Evolutionary conservation across 2,797 vertebrate species (phyloP).

Genomic region (Lophius americanus): DNA sequence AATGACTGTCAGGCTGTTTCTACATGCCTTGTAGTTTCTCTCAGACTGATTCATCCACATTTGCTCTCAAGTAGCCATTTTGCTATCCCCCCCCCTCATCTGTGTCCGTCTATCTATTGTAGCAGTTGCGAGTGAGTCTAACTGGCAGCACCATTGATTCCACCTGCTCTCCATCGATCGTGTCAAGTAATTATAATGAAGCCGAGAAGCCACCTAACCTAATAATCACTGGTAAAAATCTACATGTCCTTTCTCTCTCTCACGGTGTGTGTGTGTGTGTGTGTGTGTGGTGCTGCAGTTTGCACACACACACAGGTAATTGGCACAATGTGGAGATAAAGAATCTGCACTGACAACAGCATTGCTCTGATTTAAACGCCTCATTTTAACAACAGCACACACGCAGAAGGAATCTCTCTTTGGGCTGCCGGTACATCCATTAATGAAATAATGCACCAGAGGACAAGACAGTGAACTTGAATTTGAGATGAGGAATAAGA

Average conservation of each 20-base stretch:
- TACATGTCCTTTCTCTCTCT: slow-evolving; percentile 35
- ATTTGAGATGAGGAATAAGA: slow-evolving; percentile 26
- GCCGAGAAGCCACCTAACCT: slow-evolving; percentile 65
- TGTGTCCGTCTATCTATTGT: slow-evolving; percentile 20
- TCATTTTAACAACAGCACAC: slow-evolving; percentile 28
- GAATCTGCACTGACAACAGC: slow-evolving; percentile 35
- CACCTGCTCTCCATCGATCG: slow-evolving; percentile 66
- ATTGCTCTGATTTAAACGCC: slow-evolving; percentile 12
- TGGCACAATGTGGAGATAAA: slow-evolving; percentile 48
- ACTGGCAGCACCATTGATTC: slow-evolving; percentile 72
- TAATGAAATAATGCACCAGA: slow-evolving; percentile 54
- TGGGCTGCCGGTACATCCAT: slow-evolving; percentile 52
- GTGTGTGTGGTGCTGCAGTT: slow-evolving; percentile 29
- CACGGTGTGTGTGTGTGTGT: too few relatives aligned
- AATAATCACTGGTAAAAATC: slow-evolving; percentile 59
- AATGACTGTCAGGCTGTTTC: slow-evolving; percentile 58
- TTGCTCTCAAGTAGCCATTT: slow-evolving; percentile 60
- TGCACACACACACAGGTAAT: slow-evolving; percentile 43
- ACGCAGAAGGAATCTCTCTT: background rate
- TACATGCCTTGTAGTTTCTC: slow-evolving; percentile 51
- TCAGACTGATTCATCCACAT: slow-evolving; percentile 56
- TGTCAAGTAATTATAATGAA: slow-evolving; percentile 69
- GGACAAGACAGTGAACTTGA: slow-evolving; percentile 59
- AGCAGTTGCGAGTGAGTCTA: slow-evolving; percentile 26
- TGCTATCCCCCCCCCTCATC: background rate